Conservation (phyloP, 1,140 invertebrate species). For the Neodiprion lecontei region DNA sequence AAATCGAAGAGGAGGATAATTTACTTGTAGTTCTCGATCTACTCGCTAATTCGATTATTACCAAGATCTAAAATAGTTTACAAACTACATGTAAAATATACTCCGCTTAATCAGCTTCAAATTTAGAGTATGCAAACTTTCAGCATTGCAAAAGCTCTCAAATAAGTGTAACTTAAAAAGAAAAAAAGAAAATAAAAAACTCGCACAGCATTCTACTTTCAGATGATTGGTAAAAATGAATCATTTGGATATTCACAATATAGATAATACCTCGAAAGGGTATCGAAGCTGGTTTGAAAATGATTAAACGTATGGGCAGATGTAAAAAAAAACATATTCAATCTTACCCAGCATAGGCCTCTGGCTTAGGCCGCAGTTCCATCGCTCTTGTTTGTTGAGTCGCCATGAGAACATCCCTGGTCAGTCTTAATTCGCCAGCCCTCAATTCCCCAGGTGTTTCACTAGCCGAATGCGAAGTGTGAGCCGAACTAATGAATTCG, state of each 20-base stretch:
- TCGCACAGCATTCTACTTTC: not conserved
- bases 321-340: not conserved
- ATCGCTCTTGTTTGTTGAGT: slow-evolving; percentile 74
- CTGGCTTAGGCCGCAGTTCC: slow-evolving; percentile 72
- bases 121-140: not conserved
- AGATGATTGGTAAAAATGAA: not conserved
- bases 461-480: slow-evolving; percentile 63
- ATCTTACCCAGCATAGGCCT: slow-evolving; percentile 75
- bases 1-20: not conserved
- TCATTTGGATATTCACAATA: slow-evolving; percentile 1
- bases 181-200: not conserved
- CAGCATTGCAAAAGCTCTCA: slow-evolving; percentile 1
- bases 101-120: no score
- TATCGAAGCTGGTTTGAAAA: not conserved
- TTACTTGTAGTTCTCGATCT: no score
- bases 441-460: slow-evolving; percentile 77
- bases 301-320: not conserved
- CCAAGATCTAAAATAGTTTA: no score
- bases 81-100: no score
- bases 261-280: not conserved
- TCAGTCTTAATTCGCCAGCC: slow-evolving; percentile 71
- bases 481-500: slow-evolving; percentile 64
- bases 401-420: slow-evolving; percentile 78
- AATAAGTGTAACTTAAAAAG: not conserved
- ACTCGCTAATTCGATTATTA: no score